phyloP scores from a whole-genome alignment of 2,113 vertebrate genomes.

The Thunnus thynnus region DNA sequence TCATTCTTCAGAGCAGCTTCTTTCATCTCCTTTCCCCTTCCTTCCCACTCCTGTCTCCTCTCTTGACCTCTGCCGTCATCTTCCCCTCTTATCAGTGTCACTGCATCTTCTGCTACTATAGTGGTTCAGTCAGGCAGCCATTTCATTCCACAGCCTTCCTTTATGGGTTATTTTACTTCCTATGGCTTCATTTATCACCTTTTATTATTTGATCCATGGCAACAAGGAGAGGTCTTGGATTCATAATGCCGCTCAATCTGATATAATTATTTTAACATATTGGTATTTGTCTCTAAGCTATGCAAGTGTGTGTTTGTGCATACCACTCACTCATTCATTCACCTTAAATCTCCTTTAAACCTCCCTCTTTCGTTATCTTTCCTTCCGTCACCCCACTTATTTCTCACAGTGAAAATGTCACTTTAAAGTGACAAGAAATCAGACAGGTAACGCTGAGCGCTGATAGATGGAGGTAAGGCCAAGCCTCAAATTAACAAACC shows the following conservation, averaged over 20 bases:
- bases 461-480: conserved; percentile 14
- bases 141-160: conserved; percentile 20
- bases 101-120: conserved; percentile 9
- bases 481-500: conserved; percentile 20
- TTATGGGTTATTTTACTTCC: background rate
- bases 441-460: background rate
- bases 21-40: conserved; percentile 29
- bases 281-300: conserved; percentile 7
- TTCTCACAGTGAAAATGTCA: conserved; percentile 18
- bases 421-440: conserved; percentile 18
- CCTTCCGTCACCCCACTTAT: background rate
- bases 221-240: background rate
- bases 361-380: background rate
- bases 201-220: background rate
- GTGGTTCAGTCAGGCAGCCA: conserved; percentile 15
- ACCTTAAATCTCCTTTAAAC: background rate
- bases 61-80: conserved; percentile 44
- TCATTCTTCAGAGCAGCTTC: conserved; percentile 38
- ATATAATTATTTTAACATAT: background rate
- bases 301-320: background rate
- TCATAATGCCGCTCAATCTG: background rate
- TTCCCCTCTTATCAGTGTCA: conserved; percentile 28
- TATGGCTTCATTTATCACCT: background rate
- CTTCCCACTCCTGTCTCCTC: conserved; percentile 8
- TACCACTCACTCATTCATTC: background rate